Percentiles rank a stretch among this genome's conserved stretches.
Evolutionary conservation across 2,797 vertebrate species (phyloP).

Genomic region (Limnodromus scolopaceus): DNA sequence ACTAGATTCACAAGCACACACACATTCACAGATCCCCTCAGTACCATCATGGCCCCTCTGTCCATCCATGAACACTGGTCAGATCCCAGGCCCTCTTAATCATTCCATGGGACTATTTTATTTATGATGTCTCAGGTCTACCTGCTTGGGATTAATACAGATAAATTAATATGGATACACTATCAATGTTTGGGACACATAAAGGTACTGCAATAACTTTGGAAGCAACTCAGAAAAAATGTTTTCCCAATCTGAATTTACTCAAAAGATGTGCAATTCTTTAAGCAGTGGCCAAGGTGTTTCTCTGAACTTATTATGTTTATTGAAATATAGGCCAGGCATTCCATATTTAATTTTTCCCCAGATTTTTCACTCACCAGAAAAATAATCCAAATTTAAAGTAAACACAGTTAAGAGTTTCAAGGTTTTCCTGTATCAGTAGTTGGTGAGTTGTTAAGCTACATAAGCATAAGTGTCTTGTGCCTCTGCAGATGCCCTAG

Average conservation of each 20-base stretch:
- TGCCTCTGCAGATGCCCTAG: background rate
- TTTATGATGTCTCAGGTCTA: background rate
- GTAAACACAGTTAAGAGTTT: background rate
- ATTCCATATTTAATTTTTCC: background rate
- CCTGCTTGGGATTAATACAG: background rate
- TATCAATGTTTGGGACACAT: background rate
- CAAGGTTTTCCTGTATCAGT: background rate
- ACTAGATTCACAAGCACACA: background rate
- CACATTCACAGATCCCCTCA: background rate
- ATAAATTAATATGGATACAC: background rate
- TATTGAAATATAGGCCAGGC: background rate
- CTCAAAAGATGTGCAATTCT: background rate
- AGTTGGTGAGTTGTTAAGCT: background rate
- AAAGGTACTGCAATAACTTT: background rate
- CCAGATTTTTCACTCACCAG: background rate
- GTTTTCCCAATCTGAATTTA: background rate
- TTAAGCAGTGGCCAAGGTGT: background rate
- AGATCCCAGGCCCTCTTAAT: background rate
- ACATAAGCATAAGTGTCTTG: background rate
- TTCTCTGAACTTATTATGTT: background rate
- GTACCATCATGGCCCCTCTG: background rate
- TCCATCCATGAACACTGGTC: background rate
- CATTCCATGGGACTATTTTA: background rate
- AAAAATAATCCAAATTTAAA: background rate
- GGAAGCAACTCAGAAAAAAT: background rate